These are phyloP conservation scores for Eucriotettix oculatus DNA, from an alignment of 2,888 invertebrate species.

Conservation along the genomic window DNA sequence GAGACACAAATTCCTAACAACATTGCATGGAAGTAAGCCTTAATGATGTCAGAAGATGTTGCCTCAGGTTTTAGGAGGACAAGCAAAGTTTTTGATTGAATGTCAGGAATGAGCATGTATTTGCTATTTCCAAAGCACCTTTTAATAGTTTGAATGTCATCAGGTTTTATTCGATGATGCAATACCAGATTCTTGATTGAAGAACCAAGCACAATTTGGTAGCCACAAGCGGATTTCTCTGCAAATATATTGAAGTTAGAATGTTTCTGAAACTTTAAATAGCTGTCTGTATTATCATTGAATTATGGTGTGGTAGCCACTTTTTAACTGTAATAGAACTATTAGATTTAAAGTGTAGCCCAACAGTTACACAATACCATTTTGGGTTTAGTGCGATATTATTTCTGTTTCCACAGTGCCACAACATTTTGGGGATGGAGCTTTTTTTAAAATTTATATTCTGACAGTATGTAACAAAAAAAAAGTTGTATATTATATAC, in stretches of 20 bases:
- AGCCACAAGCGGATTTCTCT: slow-evolving; percentile 44
- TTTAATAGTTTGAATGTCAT: slow-evolving; percentile 26
- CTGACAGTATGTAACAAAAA: too few relatives aligned
- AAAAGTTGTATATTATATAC: too few relatives aligned
- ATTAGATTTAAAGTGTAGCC: too few relatives aligned
- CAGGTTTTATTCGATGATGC: slow-evolving; percentile 16
- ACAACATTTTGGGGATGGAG: too few relatives aligned
- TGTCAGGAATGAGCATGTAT: slow-evolving; percentile 37
- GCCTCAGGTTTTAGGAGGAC: slow-evolving; percentile 38
- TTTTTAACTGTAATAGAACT: too few relatives aligned
- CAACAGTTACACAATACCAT: too few relatives aligned
- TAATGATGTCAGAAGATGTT: slow-evolving; percentile 35
- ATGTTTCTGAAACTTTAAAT: too few relatives aligned
- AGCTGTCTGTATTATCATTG: too few relatives aligned
- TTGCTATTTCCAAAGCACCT: slow-evolving; percentile 30
- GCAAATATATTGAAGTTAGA: slow-evolving; percentile 18
- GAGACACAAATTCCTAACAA: slow-evolving; percentile 31
- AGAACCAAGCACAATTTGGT: slow-evolving; percentile 39
- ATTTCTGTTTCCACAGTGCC: too few relatives aligned
- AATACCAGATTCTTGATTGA: slow-evolving; percentile 30
- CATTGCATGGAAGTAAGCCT: slow-evolving; percentile 52
- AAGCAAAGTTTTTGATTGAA: slow-evolving; percentile 30
- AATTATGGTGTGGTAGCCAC: too few relatives aligned
- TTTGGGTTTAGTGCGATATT: too few relatives aligned
- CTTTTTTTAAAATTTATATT: too few relatives aligned